Percentiles rank a stretch among this genome's conserved stretches.
Conservation (phyloP, 2,113 vertebrate species). For the Cyanistes caeruleus region DNA sequence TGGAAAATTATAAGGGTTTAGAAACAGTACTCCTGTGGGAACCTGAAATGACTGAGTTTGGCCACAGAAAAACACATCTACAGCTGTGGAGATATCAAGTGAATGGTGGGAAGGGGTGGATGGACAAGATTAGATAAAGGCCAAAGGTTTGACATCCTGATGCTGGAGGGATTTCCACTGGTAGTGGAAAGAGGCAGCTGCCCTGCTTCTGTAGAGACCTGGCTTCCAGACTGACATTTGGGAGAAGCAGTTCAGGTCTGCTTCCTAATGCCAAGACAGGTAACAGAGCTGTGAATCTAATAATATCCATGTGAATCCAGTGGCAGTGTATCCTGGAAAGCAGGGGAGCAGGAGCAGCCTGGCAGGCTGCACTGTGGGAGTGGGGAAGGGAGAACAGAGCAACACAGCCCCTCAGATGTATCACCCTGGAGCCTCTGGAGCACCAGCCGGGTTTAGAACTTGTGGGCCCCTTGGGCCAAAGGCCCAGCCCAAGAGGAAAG, state of each 20-base stretch:
- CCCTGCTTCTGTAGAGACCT: not conserved
- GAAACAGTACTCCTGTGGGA: slow-evolving; percentile 15
- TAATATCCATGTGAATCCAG: not conserved
- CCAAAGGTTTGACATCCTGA: not conserved
- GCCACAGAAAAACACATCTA: not conserved
- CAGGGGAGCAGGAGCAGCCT: not conserved
- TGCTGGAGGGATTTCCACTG: not conserved
- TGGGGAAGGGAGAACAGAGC: not conserved
- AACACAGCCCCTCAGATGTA: rapidly evolving
- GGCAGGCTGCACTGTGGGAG: not conserved
- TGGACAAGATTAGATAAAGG: not conserved
- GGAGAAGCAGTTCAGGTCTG: not conserved
- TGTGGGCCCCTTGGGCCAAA: not conserved
- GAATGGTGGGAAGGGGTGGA: not conserved
- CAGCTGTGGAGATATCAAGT: not conserved
- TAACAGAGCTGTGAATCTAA: not conserved
- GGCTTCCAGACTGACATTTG: not conserved
- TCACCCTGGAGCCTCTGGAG: not conserved
- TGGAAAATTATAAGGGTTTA: slow-evolving; percentile 34
- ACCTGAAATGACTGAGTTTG: not conserved
- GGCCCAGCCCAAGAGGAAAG: not conserved
- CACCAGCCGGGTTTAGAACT: rapidly evolving
- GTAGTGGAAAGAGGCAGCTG: not conserved
- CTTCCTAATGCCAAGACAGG: not conserved
- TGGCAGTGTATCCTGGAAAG: not conserved